Percentiles rank a stretch among this genome's conserved stretches.
Conservation (phyloP, 2,797 vertebrate species). For the Pogonophryne albipinna region DNA sequence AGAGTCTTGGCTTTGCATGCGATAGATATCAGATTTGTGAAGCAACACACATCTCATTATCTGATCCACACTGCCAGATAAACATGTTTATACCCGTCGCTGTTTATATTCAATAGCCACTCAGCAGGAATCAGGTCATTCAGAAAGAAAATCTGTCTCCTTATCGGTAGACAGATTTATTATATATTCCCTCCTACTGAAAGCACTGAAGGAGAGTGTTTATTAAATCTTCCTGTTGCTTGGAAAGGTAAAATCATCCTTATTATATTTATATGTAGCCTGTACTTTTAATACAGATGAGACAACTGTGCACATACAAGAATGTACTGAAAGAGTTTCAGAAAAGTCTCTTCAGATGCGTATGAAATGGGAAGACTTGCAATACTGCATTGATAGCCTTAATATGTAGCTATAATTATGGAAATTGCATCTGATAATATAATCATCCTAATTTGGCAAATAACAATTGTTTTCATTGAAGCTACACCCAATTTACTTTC, state of each 20-base stretch:
- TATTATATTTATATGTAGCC: background rate
- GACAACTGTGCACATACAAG: background rate
- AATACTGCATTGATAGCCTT: background rate
- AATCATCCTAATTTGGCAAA: too few relatives aligned
- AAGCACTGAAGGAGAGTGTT: background rate
- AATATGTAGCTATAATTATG: background rate
- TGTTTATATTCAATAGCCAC: constrained; percentile 1
- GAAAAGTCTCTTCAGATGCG: background rate
- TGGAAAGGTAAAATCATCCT: background rate
- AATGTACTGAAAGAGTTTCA: constrained; percentile 3
- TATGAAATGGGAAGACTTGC: background rate
- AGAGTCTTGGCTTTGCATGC: constrained; percentile 6
- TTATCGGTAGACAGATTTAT: background rate
- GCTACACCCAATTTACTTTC: too few relatives aligned
- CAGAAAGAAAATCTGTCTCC: background rate
- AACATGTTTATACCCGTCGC: constrained; percentile 47
- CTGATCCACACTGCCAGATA: constrained; percentile 27
- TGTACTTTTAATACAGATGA: background rate
- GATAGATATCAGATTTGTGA: constrained; percentile 32
- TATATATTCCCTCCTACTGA: background rate
- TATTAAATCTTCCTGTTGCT: background rate
- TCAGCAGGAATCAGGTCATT: constrained; percentile 22
- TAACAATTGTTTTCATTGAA: too few relatives aligned
- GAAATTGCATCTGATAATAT: too few relatives aligned
- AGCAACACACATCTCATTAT: constrained; percentile 27